phyloP scores from a whole-genome alignment of 1,140 invertebrate species.

The Venustaconcha ellipsiformis region DNA sequence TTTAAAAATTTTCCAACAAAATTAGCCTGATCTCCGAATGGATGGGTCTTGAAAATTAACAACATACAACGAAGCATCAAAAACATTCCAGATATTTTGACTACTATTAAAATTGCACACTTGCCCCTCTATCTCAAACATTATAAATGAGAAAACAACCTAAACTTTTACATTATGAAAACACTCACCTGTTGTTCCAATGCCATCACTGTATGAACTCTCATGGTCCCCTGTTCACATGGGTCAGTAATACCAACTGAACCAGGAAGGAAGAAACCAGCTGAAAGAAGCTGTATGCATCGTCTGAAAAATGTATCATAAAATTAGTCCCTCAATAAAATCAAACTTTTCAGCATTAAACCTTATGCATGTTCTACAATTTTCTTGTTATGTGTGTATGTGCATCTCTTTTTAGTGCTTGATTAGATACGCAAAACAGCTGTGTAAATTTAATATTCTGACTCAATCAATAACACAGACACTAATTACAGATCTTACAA shows the following conservation, averaged over 20 bases:
- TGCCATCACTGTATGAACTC: constrained; percentile 91
- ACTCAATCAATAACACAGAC: too few relatives aligned
- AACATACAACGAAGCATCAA: too few relatives aligned
- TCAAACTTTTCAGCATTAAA: neutral
- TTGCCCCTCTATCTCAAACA: too few relatives aligned
- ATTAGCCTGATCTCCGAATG: too few relatives aligned
- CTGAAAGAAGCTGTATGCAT: constrained; percentile 89
- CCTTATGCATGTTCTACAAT: neutral
- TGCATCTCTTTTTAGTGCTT: neutral
- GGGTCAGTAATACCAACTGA: constrained; percentile 95
- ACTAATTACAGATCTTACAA: too few relatives aligned
- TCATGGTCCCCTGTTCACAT: constrained; percentile 88
- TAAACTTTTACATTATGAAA: neutral
- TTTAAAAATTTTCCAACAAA: too few relatives aligned
- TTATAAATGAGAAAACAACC: too few relatives aligned
- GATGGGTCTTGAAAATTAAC: too few relatives aligned
- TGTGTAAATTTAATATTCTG: too few relatives aligned
- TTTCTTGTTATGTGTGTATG: neutral
- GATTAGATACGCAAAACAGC: too few relatives aligned
- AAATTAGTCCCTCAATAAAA: neutral
- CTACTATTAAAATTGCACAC: too few relatives aligned
- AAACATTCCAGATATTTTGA: too few relatives aligned
- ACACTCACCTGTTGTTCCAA: constrained; percentile 85
- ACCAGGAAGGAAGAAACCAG: constrained; percentile 95
- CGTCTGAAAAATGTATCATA: constrained; percentile 70